Base-by-base conservation (phyloP, 37 sponge, comb jelly and placozoan genomes). In the Halisarca cf. caerulea region DNA sequence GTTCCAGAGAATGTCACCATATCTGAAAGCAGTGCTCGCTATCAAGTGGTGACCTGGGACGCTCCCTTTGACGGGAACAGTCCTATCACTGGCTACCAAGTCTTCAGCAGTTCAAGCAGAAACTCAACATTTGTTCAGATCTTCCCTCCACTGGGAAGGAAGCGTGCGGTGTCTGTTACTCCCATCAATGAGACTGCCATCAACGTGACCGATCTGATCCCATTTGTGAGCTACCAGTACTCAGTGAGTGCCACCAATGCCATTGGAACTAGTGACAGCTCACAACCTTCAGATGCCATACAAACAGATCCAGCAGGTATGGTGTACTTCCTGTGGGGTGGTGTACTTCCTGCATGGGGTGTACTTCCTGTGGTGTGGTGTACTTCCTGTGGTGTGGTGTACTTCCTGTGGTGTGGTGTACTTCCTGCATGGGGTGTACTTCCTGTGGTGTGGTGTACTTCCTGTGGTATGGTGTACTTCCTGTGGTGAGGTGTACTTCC, bases 31-130 rank as follows among this genome's bases (percentile, higher is more conserved):
- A 73, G 81, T 33, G 45, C 83, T 23, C 45, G 89, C 20, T 83
- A 80, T 80, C 25, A 85, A 39, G 30, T 43, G 1, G 54, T 92
- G 44, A 51, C 58, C 11, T 92, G 92, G 92, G 82, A 36, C 2
- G 59, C 83, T 27, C 25, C 78, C 23, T 92, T 92, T 80, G 58
- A 86, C 44, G 92, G 92, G 4, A 92, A 92, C 80, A 66, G 79
- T 14, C 81, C 72, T 32, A 82, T 91, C 42, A 51, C 54, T 3
- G 40, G 23, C 2, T 84, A 83, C 59, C 41, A 32, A 42, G 80
- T 91, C 45, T 84, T 80, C 32, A 20, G 4, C 41, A 71, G 73
- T 9, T 38, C 73, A 32, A 8, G 9, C 8, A 21, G 73, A 32
- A 9, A 38, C 7, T 18, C 73, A 5, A 18, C 14, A 32, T 39